phyloP scores from a whole-genome alignment of 2,888 invertebrate species.

The Saturnia pavonia region DNA sequence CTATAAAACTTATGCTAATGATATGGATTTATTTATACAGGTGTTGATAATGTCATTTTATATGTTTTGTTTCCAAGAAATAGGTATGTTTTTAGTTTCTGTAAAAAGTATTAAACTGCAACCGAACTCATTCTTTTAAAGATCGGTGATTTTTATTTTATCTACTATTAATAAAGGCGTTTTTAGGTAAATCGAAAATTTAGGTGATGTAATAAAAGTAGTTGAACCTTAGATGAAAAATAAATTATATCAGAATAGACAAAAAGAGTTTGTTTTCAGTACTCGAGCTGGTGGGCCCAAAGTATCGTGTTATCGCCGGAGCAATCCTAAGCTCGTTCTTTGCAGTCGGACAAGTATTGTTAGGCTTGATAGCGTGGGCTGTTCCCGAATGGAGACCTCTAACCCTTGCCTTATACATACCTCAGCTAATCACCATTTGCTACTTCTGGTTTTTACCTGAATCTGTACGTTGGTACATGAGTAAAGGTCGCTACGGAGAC shows the following conservation, averaged over 20 bases:
- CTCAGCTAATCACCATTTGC: slow-evolving; percentile 84
- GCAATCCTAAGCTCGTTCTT: slow-evolving; percentile 86
- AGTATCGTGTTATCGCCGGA: slow-evolving; percentile 86
- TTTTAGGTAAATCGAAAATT: too few relatives aligned
- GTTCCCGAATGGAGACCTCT: slow-evolving; percentile 86
- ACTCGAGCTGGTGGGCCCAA: slow-evolving; percentile 88
- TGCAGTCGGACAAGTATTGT: slow-evolving; percentile 85
- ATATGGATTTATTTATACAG: slow-evolving; percentile 1
- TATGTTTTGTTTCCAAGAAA: too few relatives aligned
- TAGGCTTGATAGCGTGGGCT: slow-evolving; percentile 86
- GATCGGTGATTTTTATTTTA: too few relatives aligned
- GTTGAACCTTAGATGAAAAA: neutral
- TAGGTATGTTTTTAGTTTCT: too few relatives aligned
- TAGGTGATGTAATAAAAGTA: too few relatives aligned
- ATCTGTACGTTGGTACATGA: slow-evolving; percentile 89
- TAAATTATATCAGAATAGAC: neutral
- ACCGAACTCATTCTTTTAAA: too few relatives aligned
- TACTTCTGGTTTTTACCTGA: slow-evolving; percentile 87
- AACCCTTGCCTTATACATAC: slow-evolving; percentile 85
- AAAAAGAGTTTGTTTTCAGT: slow-evolving; percentile 60
- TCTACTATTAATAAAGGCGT: too few relatives aligned
- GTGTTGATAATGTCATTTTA: neutral
- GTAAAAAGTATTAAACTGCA: too few relatives aligned
- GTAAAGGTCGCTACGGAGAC: slow-evolving; percentile 84
- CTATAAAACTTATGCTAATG: neutral